A percentile compares a stretch with the other conserved stretches of the same genome.
These are phyloP conservation scores for Passer domesticus DNA, from an alignment of 2,113 vertebrate genomes.

Conservation along the genomic window DNA sequence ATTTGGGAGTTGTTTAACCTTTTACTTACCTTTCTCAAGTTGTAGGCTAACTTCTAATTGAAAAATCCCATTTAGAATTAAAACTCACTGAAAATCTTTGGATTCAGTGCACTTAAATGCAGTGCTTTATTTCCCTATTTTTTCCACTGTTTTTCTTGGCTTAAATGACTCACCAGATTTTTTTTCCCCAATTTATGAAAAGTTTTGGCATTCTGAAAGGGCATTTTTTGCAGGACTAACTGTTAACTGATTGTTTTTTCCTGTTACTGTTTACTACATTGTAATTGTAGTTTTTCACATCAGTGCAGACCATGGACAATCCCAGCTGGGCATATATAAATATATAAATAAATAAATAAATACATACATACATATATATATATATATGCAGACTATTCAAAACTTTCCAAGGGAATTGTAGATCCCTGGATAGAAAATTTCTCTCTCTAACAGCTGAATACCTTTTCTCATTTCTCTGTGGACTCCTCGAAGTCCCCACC, in stretches of 20 bases:
- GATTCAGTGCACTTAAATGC: background rate
- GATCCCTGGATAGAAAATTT: background rate
- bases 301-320: background rate
- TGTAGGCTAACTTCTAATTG: background rate
- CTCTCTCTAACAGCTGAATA: background rate
- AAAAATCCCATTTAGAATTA: background rate
- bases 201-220: slow-evolving; percentile 42
- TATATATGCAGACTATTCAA: background rate
- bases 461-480: background rate
- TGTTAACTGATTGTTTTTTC: background rate
- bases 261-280: background rate
- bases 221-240: slow-evolving; percentile 7
- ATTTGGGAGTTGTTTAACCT: background rate
- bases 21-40: background rate
- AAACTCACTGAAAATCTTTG: background rate
- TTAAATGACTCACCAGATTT: slow-evolving; percentile 24
- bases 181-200: slow-evolving; percentile 18
- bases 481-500: background rate
- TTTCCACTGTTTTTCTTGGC: slow-evolving; percentile 48
- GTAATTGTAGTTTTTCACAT: background rate
- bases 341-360: too few species aligned
- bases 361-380: too few species aligned
- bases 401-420: background rate
- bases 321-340: background rate
- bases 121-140: background rate